A percentile compares a stretch with the other conserved stretches of the same genome.
Evolutionary conservation across 2,888 invertebrate genomes (phyloP).

Genomic region (Temnothorax rugatulus): DNA sequence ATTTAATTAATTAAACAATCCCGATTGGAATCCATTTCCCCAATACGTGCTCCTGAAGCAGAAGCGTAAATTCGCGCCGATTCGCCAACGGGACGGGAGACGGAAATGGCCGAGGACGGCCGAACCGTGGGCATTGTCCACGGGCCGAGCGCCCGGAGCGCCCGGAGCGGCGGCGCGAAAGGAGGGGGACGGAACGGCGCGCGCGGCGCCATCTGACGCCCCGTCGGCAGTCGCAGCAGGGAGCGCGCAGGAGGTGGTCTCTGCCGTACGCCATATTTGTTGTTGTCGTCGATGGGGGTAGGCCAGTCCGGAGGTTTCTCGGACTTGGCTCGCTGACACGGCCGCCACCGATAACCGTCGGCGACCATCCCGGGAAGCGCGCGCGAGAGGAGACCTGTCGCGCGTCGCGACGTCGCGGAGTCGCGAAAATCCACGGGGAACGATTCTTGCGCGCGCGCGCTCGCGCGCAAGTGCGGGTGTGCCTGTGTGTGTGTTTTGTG

Average conservation of each 20-base stretch:
- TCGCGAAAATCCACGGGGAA: not conserved
- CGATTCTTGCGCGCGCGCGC: not conserved
- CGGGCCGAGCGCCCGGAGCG: too few species aligned
- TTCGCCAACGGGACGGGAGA: not conserved
- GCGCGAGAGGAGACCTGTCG: not conserved
- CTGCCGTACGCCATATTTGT: constrained; percentile 91
- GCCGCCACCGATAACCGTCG: not conserved
- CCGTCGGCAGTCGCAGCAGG: constrained; percentile 65
- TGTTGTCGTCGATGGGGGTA: constrained; percentile 92
- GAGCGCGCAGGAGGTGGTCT: constrained; percentile 69
- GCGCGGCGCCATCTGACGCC: constrained; percentile 67
- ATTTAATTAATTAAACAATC: too few species aligned
- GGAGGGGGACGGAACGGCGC: constrained; percentile 24
- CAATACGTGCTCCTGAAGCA: too few species aligned
- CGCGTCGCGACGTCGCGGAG: not conserved
- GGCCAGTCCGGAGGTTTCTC: constrained; percentile 77
- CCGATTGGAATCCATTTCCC: too few species aligned
- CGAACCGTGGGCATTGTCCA: constrained; percentile 1
- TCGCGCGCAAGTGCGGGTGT: not conserved
- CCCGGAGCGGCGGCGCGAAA: too few species aligned
- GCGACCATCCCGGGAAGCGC: not conserved
- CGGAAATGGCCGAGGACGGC: constrained; percentile 32
- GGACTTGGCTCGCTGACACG: constrained; percentile 43
- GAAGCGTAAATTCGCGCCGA: not conserved
- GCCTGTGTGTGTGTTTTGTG: not conserved